Evolutionary conservation across 2,888 invertebrate genomes (phyloP).

Genomic region (Latrodectus elegans): DNA sequence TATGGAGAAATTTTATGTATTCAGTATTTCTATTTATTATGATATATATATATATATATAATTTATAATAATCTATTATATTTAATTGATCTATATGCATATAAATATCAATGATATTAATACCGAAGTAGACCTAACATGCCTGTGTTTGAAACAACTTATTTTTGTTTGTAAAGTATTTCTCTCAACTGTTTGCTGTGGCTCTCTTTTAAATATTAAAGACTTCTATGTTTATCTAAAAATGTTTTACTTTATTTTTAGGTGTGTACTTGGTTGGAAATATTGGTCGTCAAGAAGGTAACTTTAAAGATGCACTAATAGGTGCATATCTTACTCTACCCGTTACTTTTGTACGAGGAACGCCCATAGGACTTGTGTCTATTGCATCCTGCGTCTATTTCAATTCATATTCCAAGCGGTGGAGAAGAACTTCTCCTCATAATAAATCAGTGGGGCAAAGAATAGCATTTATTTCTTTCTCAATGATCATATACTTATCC

Average conservation of each 20-base stretch:
- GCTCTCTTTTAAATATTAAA: neutral
- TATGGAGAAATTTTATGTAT: no score
- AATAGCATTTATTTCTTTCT: conserved; percentile 79
- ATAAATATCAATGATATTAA: no score
- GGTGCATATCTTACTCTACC: conserved; percentile 84
- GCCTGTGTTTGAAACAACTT: no score
- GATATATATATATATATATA: no score
- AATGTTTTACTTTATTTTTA: conserved; percentile 73
- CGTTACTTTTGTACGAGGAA: conserved; percentile 75
- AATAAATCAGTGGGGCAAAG: conserved; percentile 78
- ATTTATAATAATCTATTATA: no score
- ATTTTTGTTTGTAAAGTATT: no score
- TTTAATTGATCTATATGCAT: no score
- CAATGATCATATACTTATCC: conserved; percentile 81
- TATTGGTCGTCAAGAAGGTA: conserved; percentile 87
- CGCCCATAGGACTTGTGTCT: conserved; percentile 69
- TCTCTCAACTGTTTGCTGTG: no score
- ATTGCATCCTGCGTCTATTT: conserved; percentile 81
- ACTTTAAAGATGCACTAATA: conserved; percentile 82
- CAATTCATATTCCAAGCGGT: conserved; percentile 85
- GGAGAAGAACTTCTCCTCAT: conserved; percentile 82
- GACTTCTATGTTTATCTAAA: neutral
- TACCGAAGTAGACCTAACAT: no score
- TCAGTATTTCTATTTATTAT: no score
- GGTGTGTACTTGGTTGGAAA: conserved; percentile 94